Evolutionary conservation across 92 coral and sea anemone species (phyloP), one percentile per base, ranked within the genome.

Genomic region (Epizoanthus fatuus): DNA sequence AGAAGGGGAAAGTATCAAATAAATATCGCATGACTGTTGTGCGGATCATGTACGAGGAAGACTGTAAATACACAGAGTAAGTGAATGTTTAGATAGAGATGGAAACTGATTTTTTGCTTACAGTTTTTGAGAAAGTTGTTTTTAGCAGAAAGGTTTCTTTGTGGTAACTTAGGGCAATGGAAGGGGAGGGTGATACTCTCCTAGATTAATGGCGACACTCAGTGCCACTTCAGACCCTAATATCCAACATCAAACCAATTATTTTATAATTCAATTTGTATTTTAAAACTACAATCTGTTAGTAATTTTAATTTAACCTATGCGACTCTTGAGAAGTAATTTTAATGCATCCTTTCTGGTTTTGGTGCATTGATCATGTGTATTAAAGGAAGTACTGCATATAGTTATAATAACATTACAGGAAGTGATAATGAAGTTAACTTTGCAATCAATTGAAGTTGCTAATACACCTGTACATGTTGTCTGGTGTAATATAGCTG

Each of bases 21-120:
- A 37, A 29, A 3, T 22, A 8, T 2, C 1, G 74, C 4, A 39
- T 69, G 74, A 40, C 54, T 1, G 74, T 69, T 9, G 16, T 29
- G 0, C 25, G 74, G n/a, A 40, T 42, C 2, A 69, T 69, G 74
- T 69, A 39, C 6, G 74, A 69, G 74, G 74, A 69, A 35, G 7
- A 17, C 7, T 29, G 13, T 7, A 69, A 69, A 16, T 69, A 69
- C 49, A 35, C 32, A 40, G 54, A 69, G 74, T 69, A 69, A 69
- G 74, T 1, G n/a, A 67, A 37, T 14, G 5, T 67, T 67, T 66
- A 40, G 37, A 66, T 35, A 25, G 29, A 15, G 7, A 19, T 64
- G 4, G 11, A 64, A 64, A 2, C 14, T 22, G 29, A 29, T 29
- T 29, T 29, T 29, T 29, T 29, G 39, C 10, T 17, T 19, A 64